Evolutionary conservation across 2,113 vertebrate species (phyloP).

Genomic region (Elaphurus davidianus): DNA sequence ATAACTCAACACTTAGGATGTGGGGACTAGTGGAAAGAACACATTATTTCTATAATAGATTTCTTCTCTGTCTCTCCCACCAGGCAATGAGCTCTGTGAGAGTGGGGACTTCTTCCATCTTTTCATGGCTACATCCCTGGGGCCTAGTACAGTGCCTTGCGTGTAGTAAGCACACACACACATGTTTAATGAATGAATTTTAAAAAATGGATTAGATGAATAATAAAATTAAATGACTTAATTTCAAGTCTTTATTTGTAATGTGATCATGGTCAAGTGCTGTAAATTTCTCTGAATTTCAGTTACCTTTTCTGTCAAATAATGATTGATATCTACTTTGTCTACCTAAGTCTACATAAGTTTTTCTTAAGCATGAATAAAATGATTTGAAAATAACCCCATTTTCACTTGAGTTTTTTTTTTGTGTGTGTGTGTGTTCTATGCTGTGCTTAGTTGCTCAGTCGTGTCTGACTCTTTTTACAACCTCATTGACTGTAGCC

Average conservation of each 20-base stretch:
- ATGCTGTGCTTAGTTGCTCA: not conserved
- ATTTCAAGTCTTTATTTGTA: not conserved
- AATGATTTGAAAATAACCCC: not conserved
- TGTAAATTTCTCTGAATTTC: not conserved
- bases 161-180: not conserved
- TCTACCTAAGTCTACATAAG: not conserved
- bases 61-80: not conserved
- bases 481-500: not conserved
- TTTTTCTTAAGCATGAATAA: not conserved
- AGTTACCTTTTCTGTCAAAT: not conserved
- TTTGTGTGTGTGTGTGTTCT: not conserved
- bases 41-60: not conserved
- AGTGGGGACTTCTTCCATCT: not conserved
- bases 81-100: not conserved
- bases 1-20: not conserved
- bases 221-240: not conserved
- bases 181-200: not conserved
- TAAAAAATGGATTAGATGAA: not conserved
- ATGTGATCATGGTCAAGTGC: not conserved
- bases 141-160: not conserved
- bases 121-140: not conserved
- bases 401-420: not conserved
- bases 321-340: not conserved
- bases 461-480: not conserved
- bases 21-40: not conserved